Percentiles rank a stretch among this genome's conserved stretches.
Conservation (phyloP, 37 sponge, comb jelly and placozoan genomes). For the Aplysina aerophoba region DNA sequence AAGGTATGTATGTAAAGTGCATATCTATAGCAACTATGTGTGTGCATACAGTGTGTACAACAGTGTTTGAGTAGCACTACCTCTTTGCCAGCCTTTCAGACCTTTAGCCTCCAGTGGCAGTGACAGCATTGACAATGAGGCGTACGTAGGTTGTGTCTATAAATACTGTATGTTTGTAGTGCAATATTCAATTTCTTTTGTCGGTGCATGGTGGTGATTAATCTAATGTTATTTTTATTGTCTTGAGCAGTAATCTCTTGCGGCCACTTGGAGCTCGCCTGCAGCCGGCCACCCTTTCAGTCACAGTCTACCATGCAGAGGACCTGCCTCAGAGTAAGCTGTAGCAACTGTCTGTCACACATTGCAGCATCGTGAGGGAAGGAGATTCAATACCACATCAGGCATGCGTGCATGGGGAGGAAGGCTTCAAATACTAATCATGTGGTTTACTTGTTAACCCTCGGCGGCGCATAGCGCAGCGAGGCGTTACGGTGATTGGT, state of each 20-base stretch:
- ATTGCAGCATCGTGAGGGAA: too few species aligned
- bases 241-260: conserved; percentile 1
- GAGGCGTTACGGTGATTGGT: too few species aligned
- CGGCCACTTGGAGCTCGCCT: conserved; percentile 26
- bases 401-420: too few species aligned
- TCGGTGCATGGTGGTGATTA: too few species aligned
- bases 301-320: conserved; percentile 21
- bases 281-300: conserved; percentile 22
- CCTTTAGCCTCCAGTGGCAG: conserved; percentile 51
- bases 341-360: too few species aligned
- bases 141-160: conserved; percentile 63
- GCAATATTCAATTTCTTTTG: too few species aligned
- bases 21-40: background rate
- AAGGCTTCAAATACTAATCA: too few species aligned
- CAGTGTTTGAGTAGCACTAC: background rate
- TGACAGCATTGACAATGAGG: conserved; percentile 91
- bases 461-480: too few species aligned
- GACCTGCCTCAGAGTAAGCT: conserved; percentile 42
- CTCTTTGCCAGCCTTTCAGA: conserved; percentile 6
- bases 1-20: conserved; percentile 32
- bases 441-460: too few species aligned
- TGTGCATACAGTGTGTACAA: background rate
- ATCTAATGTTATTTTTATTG: too few species aligned
- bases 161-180: too few species aligned
- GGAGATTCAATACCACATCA: too few species aligned